Percentiles rank a stretch among this genome's conserved stretches.
Evolutionary conservation across 2,888 invertebrate genomes (phyloP).

Genomic region (Papilio gigon): DNA sequence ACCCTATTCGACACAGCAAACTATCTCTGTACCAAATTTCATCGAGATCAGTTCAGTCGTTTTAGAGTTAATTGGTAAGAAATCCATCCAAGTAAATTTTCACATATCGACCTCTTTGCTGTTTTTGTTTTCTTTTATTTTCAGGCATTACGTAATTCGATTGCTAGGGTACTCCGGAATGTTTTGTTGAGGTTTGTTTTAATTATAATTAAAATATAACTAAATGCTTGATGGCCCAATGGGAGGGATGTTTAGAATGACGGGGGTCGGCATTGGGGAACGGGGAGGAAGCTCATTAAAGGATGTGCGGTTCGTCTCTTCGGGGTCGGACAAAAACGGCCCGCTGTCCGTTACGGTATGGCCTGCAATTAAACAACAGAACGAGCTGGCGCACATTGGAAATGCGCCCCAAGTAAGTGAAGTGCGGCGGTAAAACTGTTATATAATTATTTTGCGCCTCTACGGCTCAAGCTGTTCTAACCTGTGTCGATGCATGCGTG

Average conservation of each 20-base stretch:
- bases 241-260: slow-evolving; percentile 42
- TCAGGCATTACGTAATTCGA: slow-evolving; percentile 18
- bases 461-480: slow-evolving; percentile 60
- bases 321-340: slow-evolving; percentile 70
- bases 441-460: slow-evolving; percentile 76
- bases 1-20: no score
- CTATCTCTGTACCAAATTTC: no score
- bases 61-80: no score
- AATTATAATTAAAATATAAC: slow-evolving; percentile 39
- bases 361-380: slow-evolving; percentile 76
- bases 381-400: slow-evolving; percentile 63
- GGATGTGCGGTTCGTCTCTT: slow-evolving; percentile 71
- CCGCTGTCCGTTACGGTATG: slow-evolving; percentile 73
- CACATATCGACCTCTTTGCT: no score
- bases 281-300: slow-evolving; percentile 67
- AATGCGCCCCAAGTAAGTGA: slow-evolving; percentile 69
- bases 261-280: slow-evolving; percentile 43
- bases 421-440: slow-evolving; percentile 64
- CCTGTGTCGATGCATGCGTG: slow-evolving; percentile 63
- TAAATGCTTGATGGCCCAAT: slow-evolving; percentile 32
- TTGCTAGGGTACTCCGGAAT: slow-evolving; percentile 13
- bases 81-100: no score
- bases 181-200: slow-evolving; percentile 31
- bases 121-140: neutral
- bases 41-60: no score